These are phyloP conservation scores for Sorex fumeus DNA, from an alignment of 2,113 vertebrate species.

Conservation along the genomic window DNA sequence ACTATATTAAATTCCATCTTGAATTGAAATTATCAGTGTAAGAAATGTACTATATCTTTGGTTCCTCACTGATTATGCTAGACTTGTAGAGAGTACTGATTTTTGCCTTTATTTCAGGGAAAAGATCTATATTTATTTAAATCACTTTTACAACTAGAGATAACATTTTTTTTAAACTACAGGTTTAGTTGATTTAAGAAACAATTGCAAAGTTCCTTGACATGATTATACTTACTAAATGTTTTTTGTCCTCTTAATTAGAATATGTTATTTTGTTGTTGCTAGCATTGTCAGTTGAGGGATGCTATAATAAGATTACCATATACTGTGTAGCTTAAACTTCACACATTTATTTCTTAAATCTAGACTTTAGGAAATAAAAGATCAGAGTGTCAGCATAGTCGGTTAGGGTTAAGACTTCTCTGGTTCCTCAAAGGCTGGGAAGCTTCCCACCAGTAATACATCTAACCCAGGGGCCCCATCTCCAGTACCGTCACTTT, in stretches of 20 bases:
- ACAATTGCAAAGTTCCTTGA: not conserved
- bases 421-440: not conserved
- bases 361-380: not conserved
- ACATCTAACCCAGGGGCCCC: no score
- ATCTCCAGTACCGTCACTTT: not conserved
- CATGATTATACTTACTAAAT: not conserved
- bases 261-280: not conserved
- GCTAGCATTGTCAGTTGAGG: not conserved
- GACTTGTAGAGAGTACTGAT: not conserved
- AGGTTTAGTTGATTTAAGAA: not conserved
- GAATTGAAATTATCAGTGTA: not conserved
- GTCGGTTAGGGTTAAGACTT: not conserved
- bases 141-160: not conserved
- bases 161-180: not conserved
- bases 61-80: not conserved
- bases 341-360: not conserved
- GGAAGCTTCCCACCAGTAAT: no score
- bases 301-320: not conserved
- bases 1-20: constrained; percentile 33
- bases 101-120: constrained; percentile 11
- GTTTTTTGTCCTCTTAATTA: not conserved
- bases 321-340: not conserved
- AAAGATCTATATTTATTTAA: not conserved
- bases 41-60: not conserved
- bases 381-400: not conserved